Percentiles rank a stretch among this genome's conserved stretches.
phyloP scores from a whole-genome alignment of 1,140 invertebrate species.

The Lordiphosa clarofinis region DNA sequence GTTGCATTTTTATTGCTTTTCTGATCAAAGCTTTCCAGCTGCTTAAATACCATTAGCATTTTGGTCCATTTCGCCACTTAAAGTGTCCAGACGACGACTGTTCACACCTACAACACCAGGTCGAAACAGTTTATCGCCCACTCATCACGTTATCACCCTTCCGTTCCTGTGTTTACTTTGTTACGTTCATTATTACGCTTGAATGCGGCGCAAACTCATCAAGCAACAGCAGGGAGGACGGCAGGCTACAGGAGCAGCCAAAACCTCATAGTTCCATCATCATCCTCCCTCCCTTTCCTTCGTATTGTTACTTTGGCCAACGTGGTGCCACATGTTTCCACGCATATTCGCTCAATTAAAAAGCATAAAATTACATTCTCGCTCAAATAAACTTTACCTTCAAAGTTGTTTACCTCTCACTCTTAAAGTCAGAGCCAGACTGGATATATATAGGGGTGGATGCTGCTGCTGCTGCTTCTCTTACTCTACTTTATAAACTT shows the following conservation, averaged over 20 bases:
- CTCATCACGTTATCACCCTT: constrained; percentile 2
- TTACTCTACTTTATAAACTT: too few species aligned
- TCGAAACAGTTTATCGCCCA: constrained; percentile 6
- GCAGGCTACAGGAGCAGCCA: not conserved
- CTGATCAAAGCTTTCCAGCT: constrained; percentile 38
- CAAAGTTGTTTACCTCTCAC: not conserved
- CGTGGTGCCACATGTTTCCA: constrained; percentile 55
- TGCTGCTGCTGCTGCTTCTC: too few species aligned
- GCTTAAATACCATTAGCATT: constrained; percentile 11
- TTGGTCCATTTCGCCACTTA: constrained; percentile 25
- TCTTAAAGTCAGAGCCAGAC: too few species aligned
- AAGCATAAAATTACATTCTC: constrained; percentile 78
- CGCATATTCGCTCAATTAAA: constrained; percentile 76
- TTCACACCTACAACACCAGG: constrained; percentile 11
- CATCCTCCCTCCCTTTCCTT: constrained; percentile 12
- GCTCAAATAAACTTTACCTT: constrained; percentile 66
- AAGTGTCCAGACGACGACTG: constrained; percentile 23
- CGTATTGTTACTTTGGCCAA: constrained; percentile 16
- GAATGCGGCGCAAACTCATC: constrained; percentile 74
- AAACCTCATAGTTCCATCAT: constrained; percentile 24
- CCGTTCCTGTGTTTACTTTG: constrained; percentile 29
- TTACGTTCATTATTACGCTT: constrained; percentile 64
- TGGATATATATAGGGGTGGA: too few species aligned
- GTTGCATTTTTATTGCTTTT: constrained; percentile 77
- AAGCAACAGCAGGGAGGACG: constrained; percentile 11